Conservation (phyloP, 1,140 invertebrate genomes). For the Trichomalopsis sarcophagae region DNA sequence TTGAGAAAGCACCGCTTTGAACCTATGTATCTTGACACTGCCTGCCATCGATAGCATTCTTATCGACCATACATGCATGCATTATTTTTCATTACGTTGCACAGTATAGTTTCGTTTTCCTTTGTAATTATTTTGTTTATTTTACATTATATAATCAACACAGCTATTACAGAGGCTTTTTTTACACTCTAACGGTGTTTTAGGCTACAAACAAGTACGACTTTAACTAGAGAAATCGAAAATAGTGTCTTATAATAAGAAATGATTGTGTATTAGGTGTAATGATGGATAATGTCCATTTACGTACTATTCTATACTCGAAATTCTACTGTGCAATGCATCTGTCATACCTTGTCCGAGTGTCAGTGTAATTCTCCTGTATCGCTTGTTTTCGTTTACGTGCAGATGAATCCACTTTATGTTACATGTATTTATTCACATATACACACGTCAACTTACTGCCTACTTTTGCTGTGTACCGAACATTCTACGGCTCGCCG, state of each 20-base stretch:
- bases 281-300: background rate
- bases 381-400: conserved; percentile 24
- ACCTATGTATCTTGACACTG: background rate
- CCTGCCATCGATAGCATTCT: background rate
- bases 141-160: too few relatives aligned
- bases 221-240: too few relatives aligned
- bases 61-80: conserved; percentile 17
- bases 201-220: too few relatives aligned
- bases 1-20: background rate
- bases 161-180: too few relatives aligned
- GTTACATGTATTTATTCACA: conserved; percentile 55
- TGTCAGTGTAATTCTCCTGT: conserved; percentile 13
- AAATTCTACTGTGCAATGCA: conserved; percentile 24
- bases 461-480: conserved; percentile 71
- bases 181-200: too few relatives aligned
- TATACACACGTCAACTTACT: conserved; percentile 63
- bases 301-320: background rate
- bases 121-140: too few relatives aligned
- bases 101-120: conserved; percentile 21
- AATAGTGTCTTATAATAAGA: too few relatives aligned
- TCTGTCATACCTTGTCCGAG: background rate
- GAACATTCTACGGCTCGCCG: conserved; percentile 38
- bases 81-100: conserved; percentile 4
- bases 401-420: conserved; percentile 48
- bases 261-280: background rate